A percentile compares a stretch with the other conserved stretches of the same genome.
phyloP scores from a whole-genome alignment of 2,113 vertebrate species.

The Symphodus melops region DNA sequence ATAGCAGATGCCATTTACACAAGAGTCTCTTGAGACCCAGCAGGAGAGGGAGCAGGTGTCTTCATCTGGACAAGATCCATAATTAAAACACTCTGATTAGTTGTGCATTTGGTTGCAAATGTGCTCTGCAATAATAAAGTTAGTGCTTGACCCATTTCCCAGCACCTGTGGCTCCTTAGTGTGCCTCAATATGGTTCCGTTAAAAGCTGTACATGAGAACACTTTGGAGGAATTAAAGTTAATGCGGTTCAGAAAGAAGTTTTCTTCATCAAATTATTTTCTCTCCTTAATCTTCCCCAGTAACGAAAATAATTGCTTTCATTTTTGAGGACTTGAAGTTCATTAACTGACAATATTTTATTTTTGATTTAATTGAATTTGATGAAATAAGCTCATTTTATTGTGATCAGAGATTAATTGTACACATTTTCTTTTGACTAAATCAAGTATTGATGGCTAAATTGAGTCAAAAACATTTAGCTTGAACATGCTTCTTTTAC shows the following conservation, averaged over 20 bases:
- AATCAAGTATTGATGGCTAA: too few relatives aligned
- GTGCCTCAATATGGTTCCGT: neutral
- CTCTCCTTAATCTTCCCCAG: neutral
- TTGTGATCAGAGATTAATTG: too few relatives aligned
- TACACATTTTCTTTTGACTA: too few relatives aligned
- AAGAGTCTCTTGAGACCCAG: slow-evolving; percentile 5
- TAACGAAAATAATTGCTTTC: neutral
- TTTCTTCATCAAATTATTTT: neutral
- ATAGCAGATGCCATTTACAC: slow-evolving; percentile 17
- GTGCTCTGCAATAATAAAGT: slow-evolving; percentile 6
- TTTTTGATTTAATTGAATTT: too few relatives aligned
- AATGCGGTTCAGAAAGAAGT: neutral
- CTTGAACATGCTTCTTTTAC: neutral
- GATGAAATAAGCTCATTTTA: too few relatives aligned
- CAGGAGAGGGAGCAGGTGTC: slow-evolving; percentile 10
- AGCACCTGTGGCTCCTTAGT: slow-evolving; percentile 3
- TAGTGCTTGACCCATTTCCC: neutral
- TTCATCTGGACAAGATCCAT: slow-evolving; percentile 5
- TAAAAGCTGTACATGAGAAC: neutral
- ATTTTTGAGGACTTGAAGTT: too few relatives aligned
- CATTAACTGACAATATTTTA: too few relatives aligned
- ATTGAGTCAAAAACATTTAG: neutral
- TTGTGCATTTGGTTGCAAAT: slow-evolving; percentile 3
- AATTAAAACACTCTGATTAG: slow-evolving; percentile 1
- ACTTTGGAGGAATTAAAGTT: neutral